Conservation (phyloP, 2,888 invertebrate species). For the Pardosa pseudoannulata region DNA sequence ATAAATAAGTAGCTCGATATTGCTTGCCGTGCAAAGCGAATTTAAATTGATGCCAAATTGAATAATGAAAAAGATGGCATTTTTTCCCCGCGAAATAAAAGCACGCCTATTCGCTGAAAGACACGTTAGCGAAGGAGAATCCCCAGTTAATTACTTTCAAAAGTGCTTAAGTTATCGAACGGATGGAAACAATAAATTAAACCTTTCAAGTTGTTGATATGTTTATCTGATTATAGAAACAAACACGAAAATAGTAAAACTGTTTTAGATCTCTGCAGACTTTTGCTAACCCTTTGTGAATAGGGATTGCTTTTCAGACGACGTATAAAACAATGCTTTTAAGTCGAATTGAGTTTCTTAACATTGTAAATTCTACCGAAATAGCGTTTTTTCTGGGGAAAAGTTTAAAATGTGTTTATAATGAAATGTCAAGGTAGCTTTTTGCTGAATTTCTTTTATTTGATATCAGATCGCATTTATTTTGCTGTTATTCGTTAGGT, state of each 20-base stretch:
- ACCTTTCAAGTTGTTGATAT: constrained; percentile 3
- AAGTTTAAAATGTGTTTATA: neutral
- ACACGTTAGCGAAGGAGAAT: neutral
- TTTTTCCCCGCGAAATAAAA: neutral
- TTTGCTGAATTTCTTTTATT: too few relatives aligned
- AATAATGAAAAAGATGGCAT: constrained; percentile 4
- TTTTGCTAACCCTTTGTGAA: neutral
- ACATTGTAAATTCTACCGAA: neutral
- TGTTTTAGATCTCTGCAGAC: neutral
- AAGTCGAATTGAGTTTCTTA: neutral
- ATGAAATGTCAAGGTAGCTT: too few relatives aligned
- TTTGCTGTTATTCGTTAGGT: too few relatives aligned
- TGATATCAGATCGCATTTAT: too few relatives aligned
- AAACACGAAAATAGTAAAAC: neutral
- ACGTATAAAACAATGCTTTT: neutral
- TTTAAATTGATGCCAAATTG: constrained; percentile 12
- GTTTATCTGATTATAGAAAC: constrained; percentile 1
- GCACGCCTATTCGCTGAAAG: neutral
- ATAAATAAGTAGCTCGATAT: constrained; percentile 10
- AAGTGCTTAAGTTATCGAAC: neutral
- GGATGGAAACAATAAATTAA: constrained; percentile 1
- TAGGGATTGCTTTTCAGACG: neutral
- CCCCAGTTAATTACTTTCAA: constrained; percentile 1
- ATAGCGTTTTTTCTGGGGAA: neutral
- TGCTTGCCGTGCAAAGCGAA: constrained; percentile 14